These are phyloP conservation scores for Aleadryas rufinucha DNA, from an alignment of 2,113 vertebrate genomes.

Conservation along the genomic window DNA sequence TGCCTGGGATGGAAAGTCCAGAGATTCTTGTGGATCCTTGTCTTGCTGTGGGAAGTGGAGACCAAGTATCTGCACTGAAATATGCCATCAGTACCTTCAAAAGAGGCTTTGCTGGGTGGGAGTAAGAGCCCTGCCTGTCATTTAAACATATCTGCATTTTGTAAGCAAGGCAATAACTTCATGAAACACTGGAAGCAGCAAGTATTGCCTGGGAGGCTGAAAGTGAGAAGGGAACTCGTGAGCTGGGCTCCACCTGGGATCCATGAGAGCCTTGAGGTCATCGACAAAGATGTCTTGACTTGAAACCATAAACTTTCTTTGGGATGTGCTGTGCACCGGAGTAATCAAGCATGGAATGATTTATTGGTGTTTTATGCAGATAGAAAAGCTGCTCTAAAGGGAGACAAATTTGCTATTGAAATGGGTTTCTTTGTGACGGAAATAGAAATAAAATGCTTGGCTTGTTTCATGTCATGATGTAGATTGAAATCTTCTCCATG, in stretches of 20 bases:
- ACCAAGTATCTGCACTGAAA: not conserved
- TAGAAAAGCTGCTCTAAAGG: not conserved
- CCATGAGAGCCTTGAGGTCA: constrained; percentile 3
- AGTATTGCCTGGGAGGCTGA: constrained; percentile 28
- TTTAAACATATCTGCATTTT: not conserved
- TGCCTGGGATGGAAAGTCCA: not conserved
- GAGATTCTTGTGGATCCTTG: not conserved
- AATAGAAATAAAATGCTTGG: not conserved
- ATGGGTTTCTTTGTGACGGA: not conserved
- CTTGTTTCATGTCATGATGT: not conserved
- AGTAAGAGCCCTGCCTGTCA: not conserved
- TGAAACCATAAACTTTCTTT: constrained; percentile 31
- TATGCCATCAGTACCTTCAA: fast-evolving
- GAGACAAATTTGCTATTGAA: not conserved
- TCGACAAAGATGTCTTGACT: constrained; percentile 37
- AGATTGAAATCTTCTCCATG: not conserved
- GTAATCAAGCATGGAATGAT: not conserved
- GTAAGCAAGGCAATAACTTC: not conserved
- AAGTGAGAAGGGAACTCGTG: not conserved
- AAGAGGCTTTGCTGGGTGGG: not conserved
- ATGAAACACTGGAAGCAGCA: not conserved
- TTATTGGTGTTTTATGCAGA: constrained; percentile 22
- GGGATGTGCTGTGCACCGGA: not conserved
- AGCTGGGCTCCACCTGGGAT: constrained; percentile 37
- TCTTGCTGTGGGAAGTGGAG: not conserved